Evolutionary conservation across 2,113 vertebrate species (phyloP), one percentile per base, ranked within the genome.

Genomic region (Calcarius ornatus): DNA sequence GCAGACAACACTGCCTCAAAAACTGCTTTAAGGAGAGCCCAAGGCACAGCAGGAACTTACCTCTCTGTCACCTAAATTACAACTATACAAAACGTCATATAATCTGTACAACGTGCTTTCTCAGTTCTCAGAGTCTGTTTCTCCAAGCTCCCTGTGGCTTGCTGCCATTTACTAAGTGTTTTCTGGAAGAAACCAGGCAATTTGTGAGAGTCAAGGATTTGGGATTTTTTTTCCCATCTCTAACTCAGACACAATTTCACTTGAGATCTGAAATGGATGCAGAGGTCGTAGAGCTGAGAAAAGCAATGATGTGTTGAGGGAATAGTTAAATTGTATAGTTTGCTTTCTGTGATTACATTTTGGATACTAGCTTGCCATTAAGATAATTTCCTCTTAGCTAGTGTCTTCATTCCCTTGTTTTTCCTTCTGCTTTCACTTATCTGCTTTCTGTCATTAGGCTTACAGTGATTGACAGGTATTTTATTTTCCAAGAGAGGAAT

Each of bases 21-120:
- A 90, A 31, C 6, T 64, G 65, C 57, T 84, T 81, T 79, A 87
- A 68, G 40, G n/a, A 86, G 83, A 90, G 42, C n/a, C 40, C 47
- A 81, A 85, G 51, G 69, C 77, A 94, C 82, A 95, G 86, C 83
- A 81, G 87, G 92, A 94, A 72, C 17, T 56, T 76, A 48, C 56
- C 48, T 87, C 60, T 86, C 84, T 85, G 84, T 72, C 87, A 87
- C 70, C 78, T 81, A 56, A 56, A 85, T 79, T 85, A 85, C 48
- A 68, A 1, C 73, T 48, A 6, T 15, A 95, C 65, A 90, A 81
- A 95, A 87, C 4, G 13, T 50, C 81, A 45, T 25, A 60, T 91
- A 48, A 94, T 91, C 57, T 56, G 57, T 76, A 96, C 87, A 90
- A 51, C 0, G 0, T 31, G 42, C 51, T 38, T 66, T 64, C 64